These are phyloP conservation scores for Lordiphosa stackelbergi DNA, from an alignment of 1,140 invertebrate genomes.

Conservation along the genomic window DNA sequence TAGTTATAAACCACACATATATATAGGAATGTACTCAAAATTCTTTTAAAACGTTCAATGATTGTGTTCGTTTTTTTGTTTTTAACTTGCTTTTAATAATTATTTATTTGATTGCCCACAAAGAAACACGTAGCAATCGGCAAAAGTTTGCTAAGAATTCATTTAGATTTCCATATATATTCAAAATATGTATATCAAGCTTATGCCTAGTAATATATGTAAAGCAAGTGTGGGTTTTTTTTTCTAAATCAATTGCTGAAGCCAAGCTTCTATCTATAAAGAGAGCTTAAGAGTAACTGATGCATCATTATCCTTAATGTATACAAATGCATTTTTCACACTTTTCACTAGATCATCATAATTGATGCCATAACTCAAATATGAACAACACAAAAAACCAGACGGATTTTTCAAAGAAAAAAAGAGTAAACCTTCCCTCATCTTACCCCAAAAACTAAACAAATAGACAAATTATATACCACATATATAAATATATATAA, in stretches of 20 bases:
- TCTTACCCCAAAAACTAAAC: conserved; percentile 18
- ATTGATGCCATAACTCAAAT: conserved; percentile 48
- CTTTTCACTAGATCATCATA: conserved; percentile 24
- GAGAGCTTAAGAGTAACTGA: conserved; percentile 56
- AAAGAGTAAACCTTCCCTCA: not conserved
- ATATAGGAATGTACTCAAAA: conserved; percentile 38
- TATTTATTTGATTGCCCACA: conserved; percentile 24
- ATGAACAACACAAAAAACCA: conserved; percentile 42
- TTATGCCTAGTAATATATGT: no score
- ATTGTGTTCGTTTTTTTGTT: conserved; percentile 8
- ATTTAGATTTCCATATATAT: conserved; percentile 11
- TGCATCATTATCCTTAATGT: conserved; percentile 41
- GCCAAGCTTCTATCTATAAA: conserved; percentile 55
- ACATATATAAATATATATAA: no score
- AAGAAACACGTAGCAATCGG: conserved; percentile 23
- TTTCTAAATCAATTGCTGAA: conserved; percentile 23
- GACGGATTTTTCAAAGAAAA: conserved; percentile 16
- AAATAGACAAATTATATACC: conserved; percentile 55
- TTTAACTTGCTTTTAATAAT: conserved; percentile 32
- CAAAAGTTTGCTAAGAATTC: conserved; percentile 33
- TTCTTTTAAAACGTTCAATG: conserved; percentile 18
- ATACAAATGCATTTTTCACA: conserved; percentile 32
- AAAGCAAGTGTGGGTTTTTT: no score
- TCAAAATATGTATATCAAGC: conserved; percentile 2
- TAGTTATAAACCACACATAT: conserved; percentile 35